phyloP scores from a whole-genome alignment of 2,113 vertebrate genomes.

The Orthonyx spaldingii region DNA sequence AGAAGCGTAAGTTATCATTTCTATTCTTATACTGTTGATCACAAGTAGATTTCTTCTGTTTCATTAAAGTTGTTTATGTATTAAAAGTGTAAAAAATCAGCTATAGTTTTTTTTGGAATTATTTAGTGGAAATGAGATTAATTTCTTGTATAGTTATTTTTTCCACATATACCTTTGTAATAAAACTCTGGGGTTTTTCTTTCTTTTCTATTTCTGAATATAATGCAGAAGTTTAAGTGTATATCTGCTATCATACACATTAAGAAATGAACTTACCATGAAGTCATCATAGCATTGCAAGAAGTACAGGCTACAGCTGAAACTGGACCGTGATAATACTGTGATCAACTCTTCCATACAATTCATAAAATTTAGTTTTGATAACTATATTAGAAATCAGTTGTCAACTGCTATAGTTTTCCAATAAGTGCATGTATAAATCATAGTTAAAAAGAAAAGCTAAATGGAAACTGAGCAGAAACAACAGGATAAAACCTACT shows the following conservation, averaged over 20 bases:
- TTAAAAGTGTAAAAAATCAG: neutral
- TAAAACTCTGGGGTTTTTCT: rapidly evolving
- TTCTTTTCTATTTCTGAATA: neutral
- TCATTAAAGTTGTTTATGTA: neutral
- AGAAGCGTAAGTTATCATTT: neutral
- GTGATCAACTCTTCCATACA: neutral
- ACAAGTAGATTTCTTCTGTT: neutral
- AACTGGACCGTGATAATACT: neutral
- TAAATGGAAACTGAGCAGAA: neutral
- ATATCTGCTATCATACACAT: neutral
- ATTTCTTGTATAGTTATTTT: neutral
- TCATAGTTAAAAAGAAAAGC: neutral
- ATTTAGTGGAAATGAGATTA: neutral
- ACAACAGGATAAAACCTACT: neutral
- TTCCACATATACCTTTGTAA: neutral
- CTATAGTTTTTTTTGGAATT: neutral
- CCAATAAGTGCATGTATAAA: neutral
- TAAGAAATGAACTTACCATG: neutral
- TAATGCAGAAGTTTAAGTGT: neutral
- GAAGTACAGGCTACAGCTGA: neutral
- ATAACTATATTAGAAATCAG: neutral
- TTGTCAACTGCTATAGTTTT: neutral
- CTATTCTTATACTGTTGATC: neutral
- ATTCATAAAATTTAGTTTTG: neutral
- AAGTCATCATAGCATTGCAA: neutral